Conservation (phyloP, 2,113 vertebrate genomes). For the Oxyura jamaicensis region DNA sequence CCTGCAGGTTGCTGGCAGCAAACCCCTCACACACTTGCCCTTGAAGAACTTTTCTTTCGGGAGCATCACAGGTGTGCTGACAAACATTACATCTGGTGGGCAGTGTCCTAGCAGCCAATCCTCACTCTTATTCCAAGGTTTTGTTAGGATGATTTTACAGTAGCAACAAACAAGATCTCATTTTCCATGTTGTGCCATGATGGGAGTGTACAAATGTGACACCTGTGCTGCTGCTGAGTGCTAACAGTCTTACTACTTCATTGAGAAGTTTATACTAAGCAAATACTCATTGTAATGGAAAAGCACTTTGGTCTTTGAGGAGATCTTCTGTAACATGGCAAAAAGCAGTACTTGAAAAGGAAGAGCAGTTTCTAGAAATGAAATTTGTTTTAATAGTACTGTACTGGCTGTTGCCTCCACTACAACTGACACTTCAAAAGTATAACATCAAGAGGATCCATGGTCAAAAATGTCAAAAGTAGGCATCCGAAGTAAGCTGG, state of each 20-base stretch:
- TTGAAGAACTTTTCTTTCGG: neutral
- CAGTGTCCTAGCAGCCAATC: neutral
- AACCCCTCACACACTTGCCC: neutral
- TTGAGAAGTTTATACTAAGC: neutral
- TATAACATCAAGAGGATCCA: fast-evolving
- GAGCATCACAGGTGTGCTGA: neutral
- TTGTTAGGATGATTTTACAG: neutral
- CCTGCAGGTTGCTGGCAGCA: neutral
- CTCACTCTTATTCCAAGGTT: neutral
- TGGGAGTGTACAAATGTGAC: fast-evolving
- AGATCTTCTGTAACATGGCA: neutral
- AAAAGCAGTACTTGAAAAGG: neutral
- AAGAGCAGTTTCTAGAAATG: neutral
- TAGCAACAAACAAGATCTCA: neutral
- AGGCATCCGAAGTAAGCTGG: fast-evolving
- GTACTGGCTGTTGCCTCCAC: neutral
- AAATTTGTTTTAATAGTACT: fast-evolving
- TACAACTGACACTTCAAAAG: fast-evolving
- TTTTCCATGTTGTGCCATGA: neutral
- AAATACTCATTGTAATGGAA: neutral
- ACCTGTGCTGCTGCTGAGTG: neutral
- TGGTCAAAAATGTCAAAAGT: neutral
- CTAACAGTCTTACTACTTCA: neutral
- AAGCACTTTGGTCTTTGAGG: neutral
- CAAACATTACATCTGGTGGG: fast-evolving